Percentiles rank a stretch among this genome's conserved stretches.
phyloP scores from a whole-genome alignment of 2,888 invertebrate genomes.

The Euphydryas editha region DNA sequence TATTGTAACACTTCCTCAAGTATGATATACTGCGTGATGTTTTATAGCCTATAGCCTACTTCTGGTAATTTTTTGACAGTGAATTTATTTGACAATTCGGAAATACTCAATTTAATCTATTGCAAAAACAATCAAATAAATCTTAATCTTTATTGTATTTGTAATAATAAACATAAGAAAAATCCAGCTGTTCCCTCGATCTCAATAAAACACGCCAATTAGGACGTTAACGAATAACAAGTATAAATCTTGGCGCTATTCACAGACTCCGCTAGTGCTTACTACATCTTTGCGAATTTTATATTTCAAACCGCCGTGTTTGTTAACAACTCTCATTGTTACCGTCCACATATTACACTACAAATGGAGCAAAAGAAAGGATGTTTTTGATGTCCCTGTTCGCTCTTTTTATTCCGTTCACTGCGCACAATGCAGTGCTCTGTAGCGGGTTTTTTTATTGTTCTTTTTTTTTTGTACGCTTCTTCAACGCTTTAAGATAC shows the following conservation, averaged over 20 bases:
- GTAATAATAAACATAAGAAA: too few species aligned
- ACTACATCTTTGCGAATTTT: constrained; percentile 9
- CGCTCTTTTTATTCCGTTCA: constrained; percentile 29
- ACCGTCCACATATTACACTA: constrained; percentile 24
- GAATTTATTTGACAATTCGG: too few species aligned
- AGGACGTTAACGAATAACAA: background rate
- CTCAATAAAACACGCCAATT: background rate
- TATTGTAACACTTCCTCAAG: too few species aligned
- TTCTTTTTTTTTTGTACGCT: constrained; percentile 16
- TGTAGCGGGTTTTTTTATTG: constrained; percentile 10
- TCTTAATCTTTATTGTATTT: too few species aligned
- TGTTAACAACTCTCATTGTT: constrained; percentile 35
- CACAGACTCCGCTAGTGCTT: constrained; percentile 12
- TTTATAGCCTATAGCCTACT: too few species aligned
- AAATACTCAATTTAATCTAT: too few species aligned
- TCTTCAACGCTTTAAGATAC: background rate
- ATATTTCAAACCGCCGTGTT: constrained; percentile 23
- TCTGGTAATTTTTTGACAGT: too few species aligned
- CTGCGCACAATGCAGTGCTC: constrained; percentile 27
- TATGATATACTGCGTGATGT: too few species aligned
- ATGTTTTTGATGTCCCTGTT: constrained; percentile 30
- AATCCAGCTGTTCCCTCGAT: too few species aligned
- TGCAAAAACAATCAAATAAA: too few species aligned
- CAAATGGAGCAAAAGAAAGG: constrained; percentile 35
- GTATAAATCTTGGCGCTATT: constrained; percentile 13